Base-by-base conservation (phyloP, 2,888 invertebrate species). In the Pyrrhosoma nymphula region DNA sequence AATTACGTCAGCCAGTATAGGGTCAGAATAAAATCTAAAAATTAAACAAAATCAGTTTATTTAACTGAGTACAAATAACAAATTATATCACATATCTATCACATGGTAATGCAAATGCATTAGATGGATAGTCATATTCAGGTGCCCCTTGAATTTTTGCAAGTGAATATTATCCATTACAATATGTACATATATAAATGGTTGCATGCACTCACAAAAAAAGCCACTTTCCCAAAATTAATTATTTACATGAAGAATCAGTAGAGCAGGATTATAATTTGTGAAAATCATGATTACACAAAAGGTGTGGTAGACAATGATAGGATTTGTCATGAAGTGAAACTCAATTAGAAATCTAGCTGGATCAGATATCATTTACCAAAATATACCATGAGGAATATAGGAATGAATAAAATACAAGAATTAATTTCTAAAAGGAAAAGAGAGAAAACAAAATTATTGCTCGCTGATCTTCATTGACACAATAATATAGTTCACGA, bases 11-110 rank as follows among this genome's bases (percentile, higher is more conserved):
- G 47, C 4, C 47, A 47, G 47, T 47, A 4, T 4, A 47, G 47
- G 69, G 18, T 23, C 26, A 26, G 26, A 69, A 20, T 16, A 90
- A 55, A 56, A 4, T 55, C 30, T 35, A 60, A 90, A 91, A 60
- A 39, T n/a, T 63, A 30, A 91, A 91, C 56, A 56, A 56, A 60
- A 35, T 91, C 60, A 20, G 60, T 91, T 91, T 91, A 91, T 63
- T 91, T 63, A 91, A 91, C 91, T 60, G 23, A 89, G 63, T 35
- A 91, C 23, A 60, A 63, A 91, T 30, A 91, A 91, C 91, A 91
- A 91, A 35, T 89, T 35, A 60, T 91, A 91, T 91, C 91, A 91
- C 91, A 91, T 35, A 91, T 91, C 35, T 91, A 91, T 91, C 91
- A 91, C 91, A 91, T 91, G 91, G 91, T 60, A 91, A 91, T 60